These are phyloP conservation scores for Andrena trimmerana DNA, from an alignment of 2,888 invertebrate species.

Conservation along the genomic window DNA sequence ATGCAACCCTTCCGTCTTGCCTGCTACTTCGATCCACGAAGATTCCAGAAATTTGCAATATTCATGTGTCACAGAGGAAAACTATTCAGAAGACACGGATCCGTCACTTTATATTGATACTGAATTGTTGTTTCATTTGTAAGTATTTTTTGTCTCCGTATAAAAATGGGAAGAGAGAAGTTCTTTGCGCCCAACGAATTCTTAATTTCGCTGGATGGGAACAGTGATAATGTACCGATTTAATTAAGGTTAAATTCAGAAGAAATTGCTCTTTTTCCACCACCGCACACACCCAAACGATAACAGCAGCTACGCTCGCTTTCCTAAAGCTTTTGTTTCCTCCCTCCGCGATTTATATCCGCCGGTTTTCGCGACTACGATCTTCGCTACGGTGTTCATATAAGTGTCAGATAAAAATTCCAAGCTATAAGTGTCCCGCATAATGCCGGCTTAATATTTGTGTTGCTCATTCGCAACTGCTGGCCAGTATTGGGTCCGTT, in stretches of 20 bases:
- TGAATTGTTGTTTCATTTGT: not conserved
- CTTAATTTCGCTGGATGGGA: not conserved
- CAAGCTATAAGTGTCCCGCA: slow-evolving; percentile 46
- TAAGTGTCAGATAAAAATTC: slow-evolving; percentile 52
- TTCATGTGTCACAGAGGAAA: slow-evolving; percentile 24
- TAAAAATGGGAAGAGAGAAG: not conserved
- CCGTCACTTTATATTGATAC: slow-evolving; percentile 1
- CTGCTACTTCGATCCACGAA: slow-evolving; percentile 31
- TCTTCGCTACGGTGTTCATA: slow-evolving; percentile 38
- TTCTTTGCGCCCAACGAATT: not conserved
- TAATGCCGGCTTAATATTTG: slow-evolving; percentile 49
- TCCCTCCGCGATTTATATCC: slow-evolving; percentile 30
- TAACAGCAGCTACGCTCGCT: slow-evolving; percentile 6
- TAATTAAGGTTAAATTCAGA: slow-evolving; percentile 55
- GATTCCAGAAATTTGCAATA: slow-evolving; percentile 38
- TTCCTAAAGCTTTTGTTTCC: slow-evolving; percentile 15
- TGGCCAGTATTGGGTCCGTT: no score
- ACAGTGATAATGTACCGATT: slow-evolving; percentile 10
- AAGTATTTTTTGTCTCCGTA: not conserved
- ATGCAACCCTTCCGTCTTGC: not conserved
- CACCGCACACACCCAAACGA: not conserved
- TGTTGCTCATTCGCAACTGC: slow-evolving; percentile 17
- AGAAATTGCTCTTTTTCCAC: not conserved
- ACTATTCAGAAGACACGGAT: not conserved
- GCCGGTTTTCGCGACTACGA: slow-evolving; percentile 24